Percentiles rank a stretch among this genome's conserved stretches.
Conservation (phyloP, 2,888 invertebrate species). For the Amphipyra berbera region DNA sequence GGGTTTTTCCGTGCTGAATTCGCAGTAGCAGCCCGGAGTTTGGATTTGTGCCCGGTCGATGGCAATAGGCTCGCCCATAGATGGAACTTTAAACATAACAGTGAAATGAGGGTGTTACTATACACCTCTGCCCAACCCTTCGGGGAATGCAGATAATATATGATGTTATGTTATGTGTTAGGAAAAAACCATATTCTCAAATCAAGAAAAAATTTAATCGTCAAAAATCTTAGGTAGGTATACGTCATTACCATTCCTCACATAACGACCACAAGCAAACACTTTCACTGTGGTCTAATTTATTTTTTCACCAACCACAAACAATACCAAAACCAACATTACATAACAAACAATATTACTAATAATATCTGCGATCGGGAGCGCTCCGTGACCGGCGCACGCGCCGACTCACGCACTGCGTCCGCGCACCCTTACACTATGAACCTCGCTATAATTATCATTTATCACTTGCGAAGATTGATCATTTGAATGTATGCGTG, state of each 20-base stretch:
- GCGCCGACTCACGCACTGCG: constrained; percentile 67
- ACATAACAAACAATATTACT: constrained; percentile 55
- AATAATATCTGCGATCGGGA: constrained; percentile 53
- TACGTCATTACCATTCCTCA: background rate
- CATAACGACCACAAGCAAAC: constrained; percentile 45
- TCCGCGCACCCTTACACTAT: constrained; percentile 66
- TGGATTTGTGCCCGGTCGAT: too few species aligned
- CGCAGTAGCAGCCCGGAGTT: too few species aligned
- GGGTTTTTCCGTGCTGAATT: too few species aligned
- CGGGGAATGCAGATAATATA: too few species aligned
- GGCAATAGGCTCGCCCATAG: too few species aligned
- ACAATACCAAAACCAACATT: constrained; percentile 44
- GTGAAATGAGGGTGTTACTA: too few species aligned
- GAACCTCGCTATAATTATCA: constrained; percentile 65
- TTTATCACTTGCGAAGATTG: constrained; percentile 64
- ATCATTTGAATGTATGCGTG: constrained; percentile 55
- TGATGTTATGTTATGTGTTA: too few species aligned
- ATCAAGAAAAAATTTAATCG: too few species aligned
- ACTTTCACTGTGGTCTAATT: constrained; percentile 56
- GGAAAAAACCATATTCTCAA: too few species aligned
- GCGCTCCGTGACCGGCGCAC: constrained; percentile 65
- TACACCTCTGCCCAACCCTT: too few species aligned
- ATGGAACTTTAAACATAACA: too few species aligned
- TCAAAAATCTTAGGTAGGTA: too few species aligned
- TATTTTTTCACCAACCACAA: constrained; percentile 55